phyloP scores from a whole-genome alignment of 2,797 vertebrate species.

The Myotis planiceps region DNA sequence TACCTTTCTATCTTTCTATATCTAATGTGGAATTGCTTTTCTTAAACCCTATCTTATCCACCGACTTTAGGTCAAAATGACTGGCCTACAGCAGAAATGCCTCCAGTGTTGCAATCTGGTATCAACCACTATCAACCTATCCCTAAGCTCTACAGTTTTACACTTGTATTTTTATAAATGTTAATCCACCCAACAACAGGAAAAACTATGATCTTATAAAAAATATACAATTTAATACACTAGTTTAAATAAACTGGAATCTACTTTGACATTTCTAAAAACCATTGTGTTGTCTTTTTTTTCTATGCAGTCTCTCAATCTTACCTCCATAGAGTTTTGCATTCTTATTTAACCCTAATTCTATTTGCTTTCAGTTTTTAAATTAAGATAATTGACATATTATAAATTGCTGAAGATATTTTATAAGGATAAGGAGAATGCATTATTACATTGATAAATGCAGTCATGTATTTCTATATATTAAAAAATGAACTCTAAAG shows the following conservation, averaged over 20 bases:
- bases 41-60: not conserved
- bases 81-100: not conserved
- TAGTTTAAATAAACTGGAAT: not conserved
- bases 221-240: not conserved
- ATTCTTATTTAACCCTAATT: not conserved
- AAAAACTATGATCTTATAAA: not conserved
- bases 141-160: not conserved
- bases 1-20: not conserved
- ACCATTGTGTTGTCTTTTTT: not conserved
- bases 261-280: not conserved
- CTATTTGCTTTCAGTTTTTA: not conserved
- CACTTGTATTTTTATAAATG: not conserved
- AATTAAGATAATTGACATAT: not conserved
- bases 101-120: no score
- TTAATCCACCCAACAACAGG: not conserved
- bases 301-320: not conserved
- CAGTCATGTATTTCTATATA: not conserved
- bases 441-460: not conserved
- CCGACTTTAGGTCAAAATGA: not conserved
- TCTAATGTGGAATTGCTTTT: not conserved
- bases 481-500: not conserved
- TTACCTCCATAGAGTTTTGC: not conserved
- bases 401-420: not conserved
- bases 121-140: not conserved
- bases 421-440: not conserved